Percentiles rank a stretch among this genome's conserved stretches.
Evolutionary conservation across 1,140 invertebrate species (phyloP).

Genomic region (Pachypeltis micranthus): DNA sequence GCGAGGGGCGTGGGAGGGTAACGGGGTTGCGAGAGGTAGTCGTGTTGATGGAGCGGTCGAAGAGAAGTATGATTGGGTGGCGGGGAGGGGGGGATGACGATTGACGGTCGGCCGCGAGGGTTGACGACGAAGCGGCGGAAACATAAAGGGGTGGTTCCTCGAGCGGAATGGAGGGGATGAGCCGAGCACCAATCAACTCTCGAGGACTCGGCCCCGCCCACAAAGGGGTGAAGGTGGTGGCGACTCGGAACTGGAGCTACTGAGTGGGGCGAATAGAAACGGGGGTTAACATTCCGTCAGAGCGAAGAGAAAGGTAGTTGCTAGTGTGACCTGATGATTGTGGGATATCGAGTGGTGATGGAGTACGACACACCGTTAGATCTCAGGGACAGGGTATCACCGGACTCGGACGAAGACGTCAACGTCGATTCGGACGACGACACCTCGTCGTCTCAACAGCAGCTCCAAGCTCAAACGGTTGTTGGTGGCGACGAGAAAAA

Average conservation of each 20-base stretch:
- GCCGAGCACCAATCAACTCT: too few relatives aligned
- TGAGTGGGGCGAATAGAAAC: too few relatives aligned
- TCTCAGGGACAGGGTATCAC: not conserved
- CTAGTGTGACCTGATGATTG: not conserved
- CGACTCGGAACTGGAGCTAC: too few relatives aligned
- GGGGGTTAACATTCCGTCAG: too few relatives aligned
- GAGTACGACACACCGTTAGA: not conserved
- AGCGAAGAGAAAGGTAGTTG: not conserved
- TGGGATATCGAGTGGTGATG: not conserved
- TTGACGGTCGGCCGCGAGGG: too few relatives aligned
- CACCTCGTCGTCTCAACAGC: not conserved
- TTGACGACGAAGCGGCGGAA: too few relatives aligned
- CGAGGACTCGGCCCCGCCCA: too few relatives aligned
- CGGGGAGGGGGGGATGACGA: not conserved
- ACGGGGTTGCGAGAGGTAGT: not conserved
- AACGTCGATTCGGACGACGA: not conserved
- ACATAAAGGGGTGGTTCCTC: too few relatives aligned
- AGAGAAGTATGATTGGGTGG: too few relatives aligned
- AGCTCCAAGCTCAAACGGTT: too few relatives aligned
- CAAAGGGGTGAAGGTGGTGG: too few relatives aligned
- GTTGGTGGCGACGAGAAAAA: slow-evolving; percentile 23
- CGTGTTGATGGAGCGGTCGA: not conserved
- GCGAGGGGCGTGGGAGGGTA: not conserved
- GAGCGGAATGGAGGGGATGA: too few relatives aligned
- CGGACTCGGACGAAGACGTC: not conserved